Conservation (phyloP, 2,797 vertebrate genomes). For the Remorina albescens region DNA sequence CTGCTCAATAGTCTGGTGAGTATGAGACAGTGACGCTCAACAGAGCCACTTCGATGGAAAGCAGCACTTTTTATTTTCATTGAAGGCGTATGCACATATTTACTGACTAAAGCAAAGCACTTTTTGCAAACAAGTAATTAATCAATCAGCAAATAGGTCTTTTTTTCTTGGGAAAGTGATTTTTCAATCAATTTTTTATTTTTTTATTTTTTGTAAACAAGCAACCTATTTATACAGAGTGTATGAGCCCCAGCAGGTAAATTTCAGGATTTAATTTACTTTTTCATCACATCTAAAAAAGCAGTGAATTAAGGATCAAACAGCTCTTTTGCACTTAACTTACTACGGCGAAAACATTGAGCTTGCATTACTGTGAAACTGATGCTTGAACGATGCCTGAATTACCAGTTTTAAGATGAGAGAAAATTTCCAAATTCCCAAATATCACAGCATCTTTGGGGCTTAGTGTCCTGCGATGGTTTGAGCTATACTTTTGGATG, state of each 20-base stretch:
- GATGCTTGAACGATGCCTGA: background rate
- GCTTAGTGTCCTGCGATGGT: no score
- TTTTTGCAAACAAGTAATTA: background rate
- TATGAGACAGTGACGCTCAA: slow-evolving; percentile 17
- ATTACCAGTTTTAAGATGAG: background rate
- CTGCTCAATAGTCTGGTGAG: slow-evolving; percentile 49
- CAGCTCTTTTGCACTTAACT: no score
- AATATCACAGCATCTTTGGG: no score
- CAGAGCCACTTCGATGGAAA: slow-evolving; percentile 6
- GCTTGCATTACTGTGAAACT: slow-evolving; percentile 8
- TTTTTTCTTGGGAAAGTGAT: background rate
- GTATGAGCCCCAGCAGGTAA: background rate
- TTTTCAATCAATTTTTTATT: background rate
- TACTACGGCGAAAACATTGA: slow-evolving; percentile 8
- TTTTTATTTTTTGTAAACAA: background rate
- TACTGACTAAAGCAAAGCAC: background rate
- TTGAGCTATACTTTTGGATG: no score
- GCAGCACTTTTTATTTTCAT: slow-evolving; percentile 16
- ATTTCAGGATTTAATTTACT: background rate
- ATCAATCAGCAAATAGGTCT: background rate
- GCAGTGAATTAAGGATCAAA: slow-evolving; percentile 6
- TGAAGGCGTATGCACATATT: background rate
- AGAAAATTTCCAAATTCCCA: no score
- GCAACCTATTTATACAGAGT: background rate
- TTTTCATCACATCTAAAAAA: background rate